Evolutionary conservation across 2,888 invertebrate species (phyloP).

Genomic region (Ptychoptera albimana): DNA sequence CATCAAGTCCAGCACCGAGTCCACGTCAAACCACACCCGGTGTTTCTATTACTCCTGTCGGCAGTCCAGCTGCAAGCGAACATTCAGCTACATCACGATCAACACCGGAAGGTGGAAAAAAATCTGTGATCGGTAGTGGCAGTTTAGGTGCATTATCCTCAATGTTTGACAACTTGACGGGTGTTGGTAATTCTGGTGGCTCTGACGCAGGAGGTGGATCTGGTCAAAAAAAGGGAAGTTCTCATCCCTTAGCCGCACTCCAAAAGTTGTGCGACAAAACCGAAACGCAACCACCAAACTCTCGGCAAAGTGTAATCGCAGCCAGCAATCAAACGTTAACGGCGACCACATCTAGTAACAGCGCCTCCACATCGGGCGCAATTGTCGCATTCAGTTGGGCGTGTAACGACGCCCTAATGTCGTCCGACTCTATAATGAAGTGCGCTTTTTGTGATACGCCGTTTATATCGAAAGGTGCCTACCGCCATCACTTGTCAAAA

Average conservation of each 20-base stretch:
- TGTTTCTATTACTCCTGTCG: slow-evolving; percentile 22
- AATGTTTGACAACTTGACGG: slow-evolving; percentile 76
- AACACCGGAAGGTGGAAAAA: slow-evolving; percentile 36
- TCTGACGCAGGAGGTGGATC: slow-evolving; percentile 8
- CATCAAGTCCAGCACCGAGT: slow-evolving; percentile 30
- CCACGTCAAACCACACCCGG: slow-evolving; percentile 32
- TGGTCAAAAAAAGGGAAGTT: slow-evolving; percentile 25
- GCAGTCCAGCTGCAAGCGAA: slow-evolving; percentile 57
- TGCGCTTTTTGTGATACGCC: slow-evolving; percentile 91
- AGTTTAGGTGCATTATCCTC: slow-evolving; percentile 73
- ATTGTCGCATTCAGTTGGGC: slow-evolving; percentile 89
- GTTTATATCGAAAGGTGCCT: slow-evolving; percentile 92
- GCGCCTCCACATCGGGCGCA: slow-evolving; percentile 23
- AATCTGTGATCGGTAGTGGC: slow-evolving; percentile 36
- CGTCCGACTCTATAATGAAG: slow-evolving; percentile 78
- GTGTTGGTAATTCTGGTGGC: slow-evolving; percentile 29
- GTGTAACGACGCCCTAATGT: slow-evolving; percentile 80
- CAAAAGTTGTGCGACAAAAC: slow-evolving; percentile 94
- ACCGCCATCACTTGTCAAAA: slow-evolving; percentile 88
- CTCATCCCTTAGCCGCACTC: slow-evolving; percentile 85
- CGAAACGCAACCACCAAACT: slow-evolving; percentile 47
- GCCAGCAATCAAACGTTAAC: slow-evolving; percentile 22
- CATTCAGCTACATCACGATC: slow-evolving; percentile 62
- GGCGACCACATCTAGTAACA: slow-evolving; percentile 20
- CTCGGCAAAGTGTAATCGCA: slow-evolving; percentile 21